Conservation (phyloP, 2,797 vertebrate genomes). For the Amphiprion clarkii region DNA sequence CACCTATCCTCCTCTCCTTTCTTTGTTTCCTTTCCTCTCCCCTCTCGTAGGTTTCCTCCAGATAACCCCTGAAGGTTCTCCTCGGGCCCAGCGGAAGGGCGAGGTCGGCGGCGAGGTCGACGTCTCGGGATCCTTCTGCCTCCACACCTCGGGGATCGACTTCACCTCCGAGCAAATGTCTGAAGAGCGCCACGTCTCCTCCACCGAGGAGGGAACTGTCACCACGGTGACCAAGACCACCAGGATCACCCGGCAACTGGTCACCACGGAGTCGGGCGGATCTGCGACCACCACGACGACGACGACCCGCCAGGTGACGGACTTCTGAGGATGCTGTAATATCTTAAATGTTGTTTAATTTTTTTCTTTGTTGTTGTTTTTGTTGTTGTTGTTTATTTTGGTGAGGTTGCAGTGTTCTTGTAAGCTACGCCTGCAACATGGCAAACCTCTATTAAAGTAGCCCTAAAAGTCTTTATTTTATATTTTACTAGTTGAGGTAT, state of each 20-base stretch:
- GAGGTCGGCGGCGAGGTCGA: conserved; percentile 77
- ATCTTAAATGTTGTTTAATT: conserved; percentile 40
- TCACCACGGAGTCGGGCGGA: conserved; percentile 78
- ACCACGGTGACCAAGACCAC: conserved; percentile 79
- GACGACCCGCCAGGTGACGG: conserved; percentile 43
- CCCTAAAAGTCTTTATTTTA: conserved; percentile 52
- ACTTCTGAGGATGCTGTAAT: conserved; percentile 65
- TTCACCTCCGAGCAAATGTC: conserved; percentile 76
- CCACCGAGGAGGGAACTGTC: conserved; percentile 65
- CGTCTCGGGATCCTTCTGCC: conserved; percentile 80
- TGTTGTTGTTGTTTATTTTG: conserved; percentile 36
- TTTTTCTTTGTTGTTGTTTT: conserved; percentile 36
- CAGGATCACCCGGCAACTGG: conserved; percentile 75
- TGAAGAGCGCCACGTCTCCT: conserved; percentile 73
- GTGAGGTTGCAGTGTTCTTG: conserved; percentile 69
- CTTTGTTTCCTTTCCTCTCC: conserved; percentile 19
- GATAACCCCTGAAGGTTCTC: conserved; percentile 82
- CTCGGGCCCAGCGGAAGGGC: conserved; percentile 73
- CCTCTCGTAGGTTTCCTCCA: conserved; percentile 74
- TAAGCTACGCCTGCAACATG: conserved; percentile 48
- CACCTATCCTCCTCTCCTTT: conserved; percentile 19
- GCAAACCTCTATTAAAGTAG: conserved; percentile 33
- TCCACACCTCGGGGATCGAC: conserved; percentile 84
- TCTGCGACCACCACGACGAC: conserved; percentile 48
- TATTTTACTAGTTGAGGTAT: conserved; percentile 57